Evolutionary conservation across 2,113 vertebrate genomes (phyloP).

Genomic region (Pachycephala philippinensis): DNA sequence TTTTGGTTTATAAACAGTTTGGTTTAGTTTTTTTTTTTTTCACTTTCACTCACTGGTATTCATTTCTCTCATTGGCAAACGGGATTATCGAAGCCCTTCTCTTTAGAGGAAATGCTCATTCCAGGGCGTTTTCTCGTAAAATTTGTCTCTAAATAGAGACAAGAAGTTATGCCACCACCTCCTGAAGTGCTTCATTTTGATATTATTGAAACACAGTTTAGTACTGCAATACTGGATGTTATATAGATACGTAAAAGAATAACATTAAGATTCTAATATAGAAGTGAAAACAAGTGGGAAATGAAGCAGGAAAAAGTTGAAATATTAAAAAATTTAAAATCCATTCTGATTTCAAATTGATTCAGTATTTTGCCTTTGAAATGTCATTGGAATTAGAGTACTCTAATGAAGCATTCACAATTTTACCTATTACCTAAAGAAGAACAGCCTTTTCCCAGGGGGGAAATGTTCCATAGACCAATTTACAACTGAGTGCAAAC

Average conservation of each 20-base stretch:
- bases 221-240: background rate
- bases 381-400: constrained; percentile 29
- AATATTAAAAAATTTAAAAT: constrained; percentile 58
- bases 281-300: constrained; percentile 52
- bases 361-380: constrained; percentile 59
- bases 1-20: background rate
- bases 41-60: background rate
- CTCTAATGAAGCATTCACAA: constrained; percentile 21
- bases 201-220: background rate
- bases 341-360: constrained; percentile 46
- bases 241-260: background rate
- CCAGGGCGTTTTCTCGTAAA: background rate
- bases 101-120: background rate
- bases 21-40: background rate
- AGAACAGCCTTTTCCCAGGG: background rate
- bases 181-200: constrained; percentile 6
- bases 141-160: background rate
- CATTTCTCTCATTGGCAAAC: background rate
- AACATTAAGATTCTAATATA: constrained; percentile 54
- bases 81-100: background rate
- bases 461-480: constrained; percentile 1
- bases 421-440: constrained; percentile 48
- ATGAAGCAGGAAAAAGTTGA: constrained; percentile 4
- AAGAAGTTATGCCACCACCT: background rate
- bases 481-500: background rate